Conservation (phyloP, 2,113 vertebrate genomes). For the Tonatia bakeri region DNA sequence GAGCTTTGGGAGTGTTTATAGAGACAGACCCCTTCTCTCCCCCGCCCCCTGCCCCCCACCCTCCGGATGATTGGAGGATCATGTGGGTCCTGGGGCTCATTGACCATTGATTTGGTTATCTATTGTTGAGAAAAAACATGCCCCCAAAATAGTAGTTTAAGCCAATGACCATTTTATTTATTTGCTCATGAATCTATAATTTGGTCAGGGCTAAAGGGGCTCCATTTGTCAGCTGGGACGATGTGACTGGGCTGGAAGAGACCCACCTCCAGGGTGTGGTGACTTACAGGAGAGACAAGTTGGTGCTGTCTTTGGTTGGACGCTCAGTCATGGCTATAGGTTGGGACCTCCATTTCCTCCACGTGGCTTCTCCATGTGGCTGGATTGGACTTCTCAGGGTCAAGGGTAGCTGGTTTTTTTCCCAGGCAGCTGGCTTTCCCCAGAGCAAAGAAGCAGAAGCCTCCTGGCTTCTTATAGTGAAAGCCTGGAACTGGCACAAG, state of each 20-base stretch:
- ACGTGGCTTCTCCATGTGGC: neutral
- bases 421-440: neutral
- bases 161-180: neutral
- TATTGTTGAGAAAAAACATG: neutral
- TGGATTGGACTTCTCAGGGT: neutral
- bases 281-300: neutral
- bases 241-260: neutral
- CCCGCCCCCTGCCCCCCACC: fast-evolving
- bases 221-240: fast-evolving
- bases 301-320: neutral
- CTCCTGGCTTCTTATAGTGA: neutral
- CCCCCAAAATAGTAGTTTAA: neutral
- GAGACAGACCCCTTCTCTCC: neutral
- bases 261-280: neutral
- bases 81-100: neutral
- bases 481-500: neutral
- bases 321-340: neutral
- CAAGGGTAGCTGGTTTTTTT: neutral
- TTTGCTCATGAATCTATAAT: neutral
- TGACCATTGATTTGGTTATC: neutral
- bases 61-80: neutral
- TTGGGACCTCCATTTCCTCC: neutral
- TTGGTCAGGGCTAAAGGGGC: neutral
- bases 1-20: neutral
- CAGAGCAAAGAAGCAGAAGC: neutral